Evolutionary conservation across 2,113 vertebrate genomes (phyloP).

Genomic region (Galemys pyrenaicus): DNA sequence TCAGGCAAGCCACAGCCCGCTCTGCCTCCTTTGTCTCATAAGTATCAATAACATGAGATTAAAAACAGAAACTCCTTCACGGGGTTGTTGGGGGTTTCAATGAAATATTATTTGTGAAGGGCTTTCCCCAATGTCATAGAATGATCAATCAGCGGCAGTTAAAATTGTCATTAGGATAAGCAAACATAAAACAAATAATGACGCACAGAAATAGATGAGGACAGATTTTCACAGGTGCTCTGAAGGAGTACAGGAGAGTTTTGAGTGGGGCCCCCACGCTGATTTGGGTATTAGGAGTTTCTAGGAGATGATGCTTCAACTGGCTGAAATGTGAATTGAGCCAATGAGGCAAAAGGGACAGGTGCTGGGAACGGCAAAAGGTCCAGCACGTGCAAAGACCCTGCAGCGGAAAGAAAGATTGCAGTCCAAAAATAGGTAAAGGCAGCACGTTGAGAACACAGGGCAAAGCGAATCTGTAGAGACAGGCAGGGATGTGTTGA

Average conservation of each 20-base stretch:
- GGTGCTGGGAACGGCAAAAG: not conserved
- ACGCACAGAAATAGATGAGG: not conserved
- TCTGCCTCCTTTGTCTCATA: not conserved
- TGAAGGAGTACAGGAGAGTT: not conserved
- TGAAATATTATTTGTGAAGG: not conserved
- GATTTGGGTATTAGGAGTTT: not conserved
- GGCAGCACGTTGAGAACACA: not conserved
- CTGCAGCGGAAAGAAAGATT: not conserved
- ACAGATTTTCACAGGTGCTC: not conserved
- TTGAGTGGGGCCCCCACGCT: not conserved
- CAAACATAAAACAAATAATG: not conserved
- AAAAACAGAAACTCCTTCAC: not conserved
- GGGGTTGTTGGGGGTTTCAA: not conserved
- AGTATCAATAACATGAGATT: not conserved
- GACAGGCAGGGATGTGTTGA: accelerated
- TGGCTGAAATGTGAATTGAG: not conserved
- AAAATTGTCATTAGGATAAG: not conserved
- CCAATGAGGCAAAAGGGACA: not conserved
- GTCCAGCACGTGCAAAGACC: not conserved
- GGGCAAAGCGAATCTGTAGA: not conserved
- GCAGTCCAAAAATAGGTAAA: not conserved
- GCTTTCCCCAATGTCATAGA: not conserved
- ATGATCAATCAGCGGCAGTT: not conserved
- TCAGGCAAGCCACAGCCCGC: not conserved
- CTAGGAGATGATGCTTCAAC: not conserved